Conservation (phyloP, 2,888 invertebrate species). For the Trisateles emortualis region DNA sequence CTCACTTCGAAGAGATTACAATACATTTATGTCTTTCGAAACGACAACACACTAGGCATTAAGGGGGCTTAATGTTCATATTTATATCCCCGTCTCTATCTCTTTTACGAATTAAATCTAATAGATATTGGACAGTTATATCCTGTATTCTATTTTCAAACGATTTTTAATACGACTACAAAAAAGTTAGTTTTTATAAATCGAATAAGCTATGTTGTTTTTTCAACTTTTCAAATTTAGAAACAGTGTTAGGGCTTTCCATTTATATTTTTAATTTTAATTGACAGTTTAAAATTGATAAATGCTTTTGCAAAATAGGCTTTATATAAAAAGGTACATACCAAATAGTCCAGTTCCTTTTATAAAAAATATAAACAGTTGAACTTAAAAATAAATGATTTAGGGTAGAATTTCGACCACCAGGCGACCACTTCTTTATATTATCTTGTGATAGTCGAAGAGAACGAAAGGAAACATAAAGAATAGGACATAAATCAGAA, state of each 20-base stretch:
- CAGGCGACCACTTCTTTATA: too few species aligned
- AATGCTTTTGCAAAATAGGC: too few species aligned
- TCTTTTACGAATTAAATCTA: conserved; percentile 35
- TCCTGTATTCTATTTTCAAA: conserved; percentile 18
- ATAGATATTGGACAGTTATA: conserved; percentile 29
- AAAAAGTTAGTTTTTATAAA: conserved; percentile 11
- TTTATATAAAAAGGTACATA: too few species aligned
- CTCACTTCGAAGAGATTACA: conserved; percentile 28
- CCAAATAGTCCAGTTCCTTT: too few species aligned
- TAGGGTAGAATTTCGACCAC: too few species aligned
- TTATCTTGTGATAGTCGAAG: not conserved
- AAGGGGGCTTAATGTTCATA: conserved; percentile 31
- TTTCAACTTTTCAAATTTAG: not conserved
- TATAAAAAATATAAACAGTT: too few species aligned
- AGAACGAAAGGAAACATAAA: conserved; percentile 3
- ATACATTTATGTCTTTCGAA: conserved; percentile 36
- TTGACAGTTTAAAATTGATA: too few species aligned
- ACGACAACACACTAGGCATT: conserved; percentile 36
- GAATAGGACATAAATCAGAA: conserved; percentile 2
- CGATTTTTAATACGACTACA: conserved; percentile 1
- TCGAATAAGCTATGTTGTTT: not conserved
- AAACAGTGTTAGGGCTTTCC: not conserved
- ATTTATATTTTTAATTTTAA: too few species aligned
- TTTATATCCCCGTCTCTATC: conserved; percentile 36
- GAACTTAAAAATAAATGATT: too few species aligned